A percentile compares a stretch with the other conserved stretches of the same genome.
phyloP scores from a whole-genome alignment of 2,113 vertebrate species.

The Copsychus sechellarum region DNA sequence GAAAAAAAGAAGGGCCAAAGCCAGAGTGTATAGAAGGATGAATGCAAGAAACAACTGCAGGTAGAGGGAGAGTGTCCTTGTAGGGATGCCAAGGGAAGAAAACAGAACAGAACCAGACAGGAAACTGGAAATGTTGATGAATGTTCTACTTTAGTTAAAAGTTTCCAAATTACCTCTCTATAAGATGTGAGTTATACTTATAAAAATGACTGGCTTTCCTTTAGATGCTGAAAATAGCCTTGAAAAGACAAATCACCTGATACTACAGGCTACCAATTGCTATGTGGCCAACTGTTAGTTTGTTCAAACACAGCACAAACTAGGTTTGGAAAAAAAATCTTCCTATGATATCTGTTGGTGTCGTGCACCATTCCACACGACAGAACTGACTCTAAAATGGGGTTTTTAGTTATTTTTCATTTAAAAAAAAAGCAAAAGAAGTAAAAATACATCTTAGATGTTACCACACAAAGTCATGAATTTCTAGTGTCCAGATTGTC shows the following conservation, averaged over 20 bases:
- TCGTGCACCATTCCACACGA: not conserved
- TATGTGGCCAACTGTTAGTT: fast-evolving
- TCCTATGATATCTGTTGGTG: not conserved
- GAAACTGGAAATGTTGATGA: not conserved
- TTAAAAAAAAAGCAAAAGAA: not conserved
- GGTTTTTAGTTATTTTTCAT: not conserved
- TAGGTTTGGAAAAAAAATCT: not conserved
- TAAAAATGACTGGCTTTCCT: not conserved
- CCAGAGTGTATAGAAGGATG: not conserved
- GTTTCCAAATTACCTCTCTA: not conserved
- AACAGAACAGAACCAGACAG: not conserved
- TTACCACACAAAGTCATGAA: not conserved
- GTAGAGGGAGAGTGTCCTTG: not conserved
- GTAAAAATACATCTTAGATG: not conserved
- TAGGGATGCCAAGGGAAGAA: not conserved
- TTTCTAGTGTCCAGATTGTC: not conserved
- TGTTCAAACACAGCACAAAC: not conserved
- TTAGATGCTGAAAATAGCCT: not conserved
- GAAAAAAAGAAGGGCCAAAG: not conserved
- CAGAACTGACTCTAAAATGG: not conserved
- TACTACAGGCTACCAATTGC: not conserved
- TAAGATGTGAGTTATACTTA: not conserved
- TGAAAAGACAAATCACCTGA: not conserved
- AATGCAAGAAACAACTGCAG: not conserved
- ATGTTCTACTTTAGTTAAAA: not conserved